These are phyloP conservation scores for Bombus soroeensis DNA, from an alignment of 1,140 invertebrate genomes.

Conservation along the genomic window DNA sequence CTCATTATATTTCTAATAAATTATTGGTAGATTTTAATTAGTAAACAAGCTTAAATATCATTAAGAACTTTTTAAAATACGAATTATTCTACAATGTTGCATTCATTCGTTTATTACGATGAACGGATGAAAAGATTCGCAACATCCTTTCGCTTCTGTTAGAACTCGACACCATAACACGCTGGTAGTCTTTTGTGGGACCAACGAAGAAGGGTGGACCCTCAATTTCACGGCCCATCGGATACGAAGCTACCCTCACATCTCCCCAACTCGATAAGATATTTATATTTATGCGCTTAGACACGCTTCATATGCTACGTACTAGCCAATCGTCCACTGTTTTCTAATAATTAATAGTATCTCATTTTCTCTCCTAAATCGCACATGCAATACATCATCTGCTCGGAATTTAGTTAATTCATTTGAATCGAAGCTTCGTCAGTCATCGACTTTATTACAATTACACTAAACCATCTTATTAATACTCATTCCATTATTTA, in stretches of 20 bases:
- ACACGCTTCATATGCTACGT: conserved; percentile 59
- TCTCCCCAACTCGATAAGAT: conserved; percentile 41
- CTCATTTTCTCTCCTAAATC: background rate
- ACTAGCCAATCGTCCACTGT: background rate
- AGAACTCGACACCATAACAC: conserved; percentile 4
- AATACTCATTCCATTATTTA: too few species aligned
- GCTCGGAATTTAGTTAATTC: background rate
- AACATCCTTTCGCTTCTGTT: background rate
- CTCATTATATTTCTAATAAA: too few species aligned
- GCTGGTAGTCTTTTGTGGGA: background rate
- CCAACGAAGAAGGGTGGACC: conserved; percentile 48
- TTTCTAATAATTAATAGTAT: background rate
- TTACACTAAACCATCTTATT: too few species aligned
- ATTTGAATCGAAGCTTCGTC: too few species aligned
- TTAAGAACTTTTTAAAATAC: background rate
- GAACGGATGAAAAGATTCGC: background rate
- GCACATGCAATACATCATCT: background rate
- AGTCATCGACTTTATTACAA: too few species aligned
- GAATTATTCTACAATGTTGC: background rate
- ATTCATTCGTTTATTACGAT: background rate
- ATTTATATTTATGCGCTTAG: conserved; percentile 73
- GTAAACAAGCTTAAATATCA: background rate
- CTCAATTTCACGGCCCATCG: conserved; percentile 74
- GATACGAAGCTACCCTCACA: conserved; percentile 37
- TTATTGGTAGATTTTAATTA: background rate